Evolutionary conservation across 2,113 vertebrate genomes (phyloP), one percentile per base, ranked within the genome.

Genomic region (Mobula hypostoma): DNA sequence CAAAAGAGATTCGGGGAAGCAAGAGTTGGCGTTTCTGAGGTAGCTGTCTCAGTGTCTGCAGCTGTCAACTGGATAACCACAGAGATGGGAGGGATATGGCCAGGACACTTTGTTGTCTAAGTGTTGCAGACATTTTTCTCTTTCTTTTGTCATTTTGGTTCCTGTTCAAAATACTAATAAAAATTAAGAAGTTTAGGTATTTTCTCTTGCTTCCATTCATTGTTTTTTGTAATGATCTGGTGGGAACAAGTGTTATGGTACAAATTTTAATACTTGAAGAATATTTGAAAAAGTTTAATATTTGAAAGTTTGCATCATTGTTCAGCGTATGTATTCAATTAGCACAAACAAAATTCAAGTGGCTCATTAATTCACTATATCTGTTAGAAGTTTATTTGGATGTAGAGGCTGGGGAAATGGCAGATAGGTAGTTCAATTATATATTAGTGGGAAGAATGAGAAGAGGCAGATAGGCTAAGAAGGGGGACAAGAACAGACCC

Each of bases 1-100:
- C 97, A 97, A 97, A 76, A 93, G 91, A 74, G 91, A 93, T 93
- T 93, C 66, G 40, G 68, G 91, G 91, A 74, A 93, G 32, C 27
- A 66, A 90, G 40, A 56, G 70, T 93, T 93, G 91, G 91, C 40
- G 70, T n/a, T 93, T 93, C 56, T 93, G 68, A 93, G 91, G 91
- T 93, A 93, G 68, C 90, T 93, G 90, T 93, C 90, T 74, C 91
- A 93, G 91, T 7, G 91, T 40, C 36, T 74, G 91, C 32, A 70
- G 91, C 70, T 93, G 91, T 93, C 21, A 76, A 72, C 70, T 93
- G 91, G 68, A 74, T 93, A 74, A 74, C 70, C 68, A 14, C 15
- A 21, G 68, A 29, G 68, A 93, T 93, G 91, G 68, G 91, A 93
- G n/a, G 36, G 70, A 93, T 93, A 74, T 40, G 40, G 91, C 24